These are phyloP conservation scores for Adoxophyes honmai DNA, from an alignment of 1,140 invertebrate genomes.

Conservation along the genomic window DNA sequence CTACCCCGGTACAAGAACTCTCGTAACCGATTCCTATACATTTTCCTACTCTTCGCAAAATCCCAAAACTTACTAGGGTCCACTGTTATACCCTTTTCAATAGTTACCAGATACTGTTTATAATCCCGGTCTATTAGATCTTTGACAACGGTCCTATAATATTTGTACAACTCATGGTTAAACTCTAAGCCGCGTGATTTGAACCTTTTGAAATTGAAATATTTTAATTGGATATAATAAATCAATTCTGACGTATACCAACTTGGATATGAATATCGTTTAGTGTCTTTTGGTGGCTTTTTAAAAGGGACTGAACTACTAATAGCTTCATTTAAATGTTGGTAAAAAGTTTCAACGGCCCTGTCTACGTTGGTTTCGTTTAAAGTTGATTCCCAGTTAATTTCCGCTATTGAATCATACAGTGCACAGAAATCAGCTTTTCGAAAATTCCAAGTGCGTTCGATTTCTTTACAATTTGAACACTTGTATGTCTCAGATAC, in stretches of 20 bases:
- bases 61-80: conserved; percentile 15
- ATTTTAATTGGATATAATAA: too few species aligned
- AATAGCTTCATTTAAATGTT: too few species aligned
- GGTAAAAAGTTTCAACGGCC: too few species aligned
- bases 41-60: neutral
- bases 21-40: neutral
- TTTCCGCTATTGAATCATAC: neutral
- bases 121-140: conserved; percentile 1
- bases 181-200: too few species aligned
- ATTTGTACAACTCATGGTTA: conserved; percentile 16
- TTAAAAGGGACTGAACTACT: neutral
- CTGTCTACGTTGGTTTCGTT: too few species aligned
- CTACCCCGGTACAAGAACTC: neutral
- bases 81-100: conserved; percentile 3
- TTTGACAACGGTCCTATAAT: conserved; percentile 19
- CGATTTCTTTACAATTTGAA: neutral
- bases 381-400: too few species aligned
- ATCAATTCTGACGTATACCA: neutral
- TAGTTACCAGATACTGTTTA: conserved; percentile 5
- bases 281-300: neutral
- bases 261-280: neutral
- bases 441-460: neutral
- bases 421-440: neutral
- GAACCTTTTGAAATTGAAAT: too few species aligned
- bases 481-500: neutral